These are phyloP conservation scores for Okapia johnstoni DNA, from an alignment of 2,113 vertebrate species.

Conservation along the genomic window DNA sequence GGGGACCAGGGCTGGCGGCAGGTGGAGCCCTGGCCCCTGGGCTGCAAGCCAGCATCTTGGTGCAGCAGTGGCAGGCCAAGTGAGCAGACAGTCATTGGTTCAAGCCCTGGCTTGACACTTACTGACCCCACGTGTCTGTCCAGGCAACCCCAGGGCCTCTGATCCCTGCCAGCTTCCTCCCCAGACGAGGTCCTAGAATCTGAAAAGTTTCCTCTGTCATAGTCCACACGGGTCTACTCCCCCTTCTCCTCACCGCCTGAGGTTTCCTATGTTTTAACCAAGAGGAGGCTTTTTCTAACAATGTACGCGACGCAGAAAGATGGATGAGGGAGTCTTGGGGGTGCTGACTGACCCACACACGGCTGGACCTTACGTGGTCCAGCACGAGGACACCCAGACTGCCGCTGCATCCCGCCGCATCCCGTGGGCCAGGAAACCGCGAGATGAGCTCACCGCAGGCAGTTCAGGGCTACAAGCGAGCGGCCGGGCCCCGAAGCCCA, in stretches of 20 bases:
- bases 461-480: neutral
- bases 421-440: rapidly evolving
- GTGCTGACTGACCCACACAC: rapidly evolving
- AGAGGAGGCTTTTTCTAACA: neutral
- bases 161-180: neutral
- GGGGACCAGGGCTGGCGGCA: neutral
- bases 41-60: neutral
- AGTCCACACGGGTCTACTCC: rapidly evolving
- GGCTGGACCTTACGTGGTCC: rapidly evolving
- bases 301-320: rapidly evolving
- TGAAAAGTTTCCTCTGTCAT: rapidly evolving
- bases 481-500: rapidly evolving
- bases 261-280: neutral
- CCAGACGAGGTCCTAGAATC: neutral
- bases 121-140: neutral
- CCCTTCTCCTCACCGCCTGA: neutral
- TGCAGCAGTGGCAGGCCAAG: rapidly evolving
- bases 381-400: neutral
- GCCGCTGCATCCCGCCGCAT: rapidly evolving
- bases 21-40: neutral
- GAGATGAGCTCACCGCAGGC: rapidly evolving
- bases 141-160: rapidly evolving
- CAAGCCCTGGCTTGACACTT: neutral
- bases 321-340: rapidly evolving
- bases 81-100: neutral